These are phyloP conservation scores for Bradypodion pumilum DNA, from an alignment of 2,797 vertebrate species.

Conservation along the genomic window DNA sequence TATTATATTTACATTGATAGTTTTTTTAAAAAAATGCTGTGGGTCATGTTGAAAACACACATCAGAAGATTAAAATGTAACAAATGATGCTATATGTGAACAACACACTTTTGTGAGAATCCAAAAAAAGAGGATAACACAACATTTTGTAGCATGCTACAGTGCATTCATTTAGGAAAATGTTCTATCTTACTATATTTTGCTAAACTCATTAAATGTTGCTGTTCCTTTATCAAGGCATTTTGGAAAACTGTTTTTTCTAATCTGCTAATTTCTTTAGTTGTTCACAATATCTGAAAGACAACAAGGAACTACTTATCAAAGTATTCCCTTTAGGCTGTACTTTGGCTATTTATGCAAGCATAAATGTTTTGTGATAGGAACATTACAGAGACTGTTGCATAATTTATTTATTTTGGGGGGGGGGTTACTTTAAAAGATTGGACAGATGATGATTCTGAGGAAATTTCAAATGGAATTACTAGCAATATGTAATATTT, in stretches of 20 bases:
- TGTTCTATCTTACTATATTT: not conserved
- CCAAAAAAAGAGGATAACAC: too few species aligned
- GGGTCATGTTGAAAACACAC: not conserved
- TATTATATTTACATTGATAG: not conserved
- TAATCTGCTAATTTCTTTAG: not conserved
- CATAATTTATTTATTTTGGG: too few species aligned
- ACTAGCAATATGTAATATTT: not conserved
- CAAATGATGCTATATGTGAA: not conserved
- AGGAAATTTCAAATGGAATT: not conserved
- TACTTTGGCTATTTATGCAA: too few species aligned
- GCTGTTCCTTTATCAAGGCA: not conserved
- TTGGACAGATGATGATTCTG: fast-evolving
- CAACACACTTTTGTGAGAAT: too few species aligned
- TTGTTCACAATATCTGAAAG: not conserved
- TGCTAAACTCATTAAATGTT: not conserved
- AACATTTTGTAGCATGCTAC: not conserved
- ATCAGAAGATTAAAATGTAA: not conserved
- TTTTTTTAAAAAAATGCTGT: not conserved
- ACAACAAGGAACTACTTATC: not conserved
- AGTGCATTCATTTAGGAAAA: not conserved
- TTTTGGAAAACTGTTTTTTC: not conserved
- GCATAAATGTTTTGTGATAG: fast-evolving
- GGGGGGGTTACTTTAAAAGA: not conserved
- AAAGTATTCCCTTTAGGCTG: too few species aligned
- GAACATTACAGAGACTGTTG: not conserved